Evolutionary conservation across 2,797 vertebrate genomes (phyloP), one percentile per base, ranked within the genome.

Genomic region (Sebastes glaucus): DNA sequence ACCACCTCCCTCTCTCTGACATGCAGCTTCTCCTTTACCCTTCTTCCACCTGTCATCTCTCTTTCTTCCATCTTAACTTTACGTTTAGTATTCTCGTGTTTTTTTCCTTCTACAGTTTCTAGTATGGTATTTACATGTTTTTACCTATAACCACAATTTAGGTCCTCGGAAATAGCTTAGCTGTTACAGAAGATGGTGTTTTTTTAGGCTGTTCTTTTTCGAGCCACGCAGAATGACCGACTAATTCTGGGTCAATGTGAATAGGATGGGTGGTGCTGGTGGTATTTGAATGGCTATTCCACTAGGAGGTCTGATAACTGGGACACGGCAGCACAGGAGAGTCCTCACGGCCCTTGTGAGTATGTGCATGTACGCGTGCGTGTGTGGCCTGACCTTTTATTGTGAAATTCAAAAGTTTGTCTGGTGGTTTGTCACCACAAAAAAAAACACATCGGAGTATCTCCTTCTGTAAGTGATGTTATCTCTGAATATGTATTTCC

Each of bases 211-310:
- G 66, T 89, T 83, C 77, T 89, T 87, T 86, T 86, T 87, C 64
- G 65, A 83, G 88, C 75, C 49, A n/a, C 56, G 30, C 72, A 61
- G 74, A 92, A 82, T 82, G 82, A 91, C 90, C 73, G 74, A 88
- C 77, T 90, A 82, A 88, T 94, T 95, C 90, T 94, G 92, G 94
- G 94, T 95, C 92, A 94, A 85, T 92, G 87, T 94, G 85, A 95
- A 92, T 28, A 35, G 74, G 81, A 78, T 70, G 67, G 72, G 30
- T 46, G 64, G 28, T 49, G 77, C 32, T 74, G 80, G 68, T 81
- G 68, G 65, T 88, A 74, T 88, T 85, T 90, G 87, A 87, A 83
- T 65, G 78, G 27, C 69, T 88, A 85, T 83, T 84, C 88, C 56
- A 56, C 64, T 23, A 82, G 85, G 84, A 86, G 38, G 57, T 20